phyloP scores from a whole-genome alignment of 2,888 invertebrate species.

The Phalera bucephala region DNA sequence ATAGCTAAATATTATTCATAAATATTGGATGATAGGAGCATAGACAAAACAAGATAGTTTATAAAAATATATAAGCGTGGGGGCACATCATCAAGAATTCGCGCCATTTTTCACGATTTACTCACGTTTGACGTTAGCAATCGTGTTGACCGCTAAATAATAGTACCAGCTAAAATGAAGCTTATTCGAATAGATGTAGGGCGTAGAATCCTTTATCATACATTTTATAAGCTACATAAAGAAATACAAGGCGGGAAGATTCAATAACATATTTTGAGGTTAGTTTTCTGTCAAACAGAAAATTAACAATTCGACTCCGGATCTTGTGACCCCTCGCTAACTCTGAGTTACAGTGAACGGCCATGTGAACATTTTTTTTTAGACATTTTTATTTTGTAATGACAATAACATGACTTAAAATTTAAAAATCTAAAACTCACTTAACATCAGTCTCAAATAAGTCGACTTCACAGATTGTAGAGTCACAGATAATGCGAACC shows the following conservation, averaged over 20 bases:
- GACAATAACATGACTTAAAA: conserved; percentile 44
- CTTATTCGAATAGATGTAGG: background rate
- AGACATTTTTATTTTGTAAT: conserved; percentile 27
- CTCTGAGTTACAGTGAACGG: conserved; percentile 23
- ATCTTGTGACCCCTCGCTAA: conserved; percentile 30
- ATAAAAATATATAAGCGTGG: conserved; percentile 60
- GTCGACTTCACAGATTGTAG: conserved; percentile 37
- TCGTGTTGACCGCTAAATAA: too few species aligned
- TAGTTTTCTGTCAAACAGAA: conserved; percentile 10
- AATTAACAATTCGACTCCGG: conserved; percentile 1
- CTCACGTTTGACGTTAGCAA: too few species aligned
- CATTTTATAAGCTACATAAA: background rate
- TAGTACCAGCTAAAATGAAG: background rate
- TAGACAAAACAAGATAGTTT: conserved; percentile 47
- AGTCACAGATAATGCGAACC: conserved; percentile 26
- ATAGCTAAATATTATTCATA: conserved; percentile 38
- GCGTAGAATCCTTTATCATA: background rate
- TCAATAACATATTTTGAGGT: background rate
- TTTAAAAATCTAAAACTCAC: conserved; percentile 56
- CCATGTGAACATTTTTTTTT: conserved; percentile 33
- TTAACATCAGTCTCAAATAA: conserved; percentile 72
- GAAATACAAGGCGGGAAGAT: background rate
- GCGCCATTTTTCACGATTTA: background rate
- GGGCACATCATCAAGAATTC: conserved; percentile 34
- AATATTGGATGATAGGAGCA: conserved; percentile 34